These are phyloP conservation scores for Elanus axillaris DNA, from an alignment of 2,113 vertebrate species.

Conservation along the genomic window DNA sequence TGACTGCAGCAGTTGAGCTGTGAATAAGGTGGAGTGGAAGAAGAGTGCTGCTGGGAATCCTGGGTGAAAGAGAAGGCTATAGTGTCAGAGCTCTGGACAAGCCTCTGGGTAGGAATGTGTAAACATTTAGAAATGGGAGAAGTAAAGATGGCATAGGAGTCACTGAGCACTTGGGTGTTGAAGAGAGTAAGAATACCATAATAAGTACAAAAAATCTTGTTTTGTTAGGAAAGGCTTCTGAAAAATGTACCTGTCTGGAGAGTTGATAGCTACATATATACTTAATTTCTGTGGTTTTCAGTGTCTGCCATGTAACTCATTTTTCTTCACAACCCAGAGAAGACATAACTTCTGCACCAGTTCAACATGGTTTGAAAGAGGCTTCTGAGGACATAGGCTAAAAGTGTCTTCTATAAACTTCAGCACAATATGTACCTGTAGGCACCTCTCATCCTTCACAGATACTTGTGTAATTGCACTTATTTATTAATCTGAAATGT, in stretches of 20 bases:
- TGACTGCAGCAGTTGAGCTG: background rate
- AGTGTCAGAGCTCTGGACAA: background rate
- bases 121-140: background rate
- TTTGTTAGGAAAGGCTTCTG: background rate
- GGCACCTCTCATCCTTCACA: background rate
- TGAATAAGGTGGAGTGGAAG: background rate
- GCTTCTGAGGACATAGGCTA: background rate
- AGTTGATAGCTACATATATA: background rate
- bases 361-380: background rate
- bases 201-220: background rate
- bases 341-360: background rate
- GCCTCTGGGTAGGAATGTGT: background rate
- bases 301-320: background rate
- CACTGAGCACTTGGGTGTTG: background rate
- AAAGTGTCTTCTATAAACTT: background rate
- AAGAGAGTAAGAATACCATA: background rate
- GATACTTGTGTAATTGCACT: background rate
- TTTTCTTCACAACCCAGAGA: background rate
- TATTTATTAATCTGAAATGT: slow-evolving; percentile 2
- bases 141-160: background rate
- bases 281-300: background rate
- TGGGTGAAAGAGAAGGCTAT: background rate
- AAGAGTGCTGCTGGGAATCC: background rate
- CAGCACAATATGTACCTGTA: background rate
- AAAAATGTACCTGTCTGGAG: background rate